Conservation (phyloP, 1,140 invertebrate species). For the Harlomillsia oculata region DNA sequence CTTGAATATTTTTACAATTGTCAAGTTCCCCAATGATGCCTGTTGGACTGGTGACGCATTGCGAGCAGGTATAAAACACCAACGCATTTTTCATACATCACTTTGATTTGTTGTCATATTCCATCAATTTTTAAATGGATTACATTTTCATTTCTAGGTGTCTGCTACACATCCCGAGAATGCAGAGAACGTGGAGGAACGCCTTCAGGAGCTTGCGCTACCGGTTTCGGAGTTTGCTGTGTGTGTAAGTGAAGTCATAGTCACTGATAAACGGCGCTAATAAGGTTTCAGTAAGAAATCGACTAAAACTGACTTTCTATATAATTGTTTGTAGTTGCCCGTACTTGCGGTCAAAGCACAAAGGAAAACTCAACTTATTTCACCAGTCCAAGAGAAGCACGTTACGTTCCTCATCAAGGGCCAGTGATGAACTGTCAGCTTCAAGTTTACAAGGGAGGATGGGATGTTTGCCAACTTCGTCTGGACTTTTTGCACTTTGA, state of each 20-base stretch:
- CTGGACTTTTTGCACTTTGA: conserved; percentile 37
- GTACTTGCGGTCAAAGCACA: conserved; percentile 41
- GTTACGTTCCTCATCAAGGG: conserved; percentile 31
- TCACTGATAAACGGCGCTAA: background rate
- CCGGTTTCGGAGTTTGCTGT: conserved; percentile 43
- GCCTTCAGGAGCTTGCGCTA: conserved; percentile 41
- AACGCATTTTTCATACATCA: background rate
- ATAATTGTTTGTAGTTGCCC: conserved; percentile 35
- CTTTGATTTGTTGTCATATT: too few relatives aligned
- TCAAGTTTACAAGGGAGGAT: conserved; percentile 40
- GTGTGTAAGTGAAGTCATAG: conserved; percentile 37
- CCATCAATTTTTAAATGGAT: too few relatives aligned
- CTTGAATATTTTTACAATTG: conserved; percentile 39
- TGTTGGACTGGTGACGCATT: conserved; percentile 35
- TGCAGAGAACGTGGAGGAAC: conserved; percentile 38
- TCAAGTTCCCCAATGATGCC: conserved; percentile 39
- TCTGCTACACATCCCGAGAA: conserved; percentile 38
- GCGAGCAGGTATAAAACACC: conserved; percentile 25
- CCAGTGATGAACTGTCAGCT: conserved; percentile 41
- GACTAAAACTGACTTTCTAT: background rate
- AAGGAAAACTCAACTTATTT: conserved; percentile 43
- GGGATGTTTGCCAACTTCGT: conserved; percentile 41
- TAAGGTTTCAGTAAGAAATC: background rate
- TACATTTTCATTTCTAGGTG: too few relatives aligned
- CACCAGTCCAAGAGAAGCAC: conserved; percentile 37